phyloP scores from a whole-genome alignment of 2,113 vertebrate species.

The Lasiurus cinereus region DNA sequence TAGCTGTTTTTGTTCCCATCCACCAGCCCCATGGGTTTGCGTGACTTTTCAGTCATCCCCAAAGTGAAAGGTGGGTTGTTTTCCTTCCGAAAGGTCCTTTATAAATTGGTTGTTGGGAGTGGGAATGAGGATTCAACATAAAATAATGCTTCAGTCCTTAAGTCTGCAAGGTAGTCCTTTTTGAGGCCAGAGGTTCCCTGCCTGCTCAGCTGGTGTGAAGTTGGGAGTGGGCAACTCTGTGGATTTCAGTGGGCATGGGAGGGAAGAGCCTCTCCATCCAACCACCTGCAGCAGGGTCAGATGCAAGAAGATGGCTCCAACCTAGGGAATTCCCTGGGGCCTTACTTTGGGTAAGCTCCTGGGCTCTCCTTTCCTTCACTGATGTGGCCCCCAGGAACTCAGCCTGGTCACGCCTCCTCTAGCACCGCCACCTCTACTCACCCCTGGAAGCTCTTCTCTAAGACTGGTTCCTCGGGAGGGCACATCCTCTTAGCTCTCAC shows the following conservation, averaged over 20 bases:
- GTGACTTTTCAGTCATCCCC: background rate
- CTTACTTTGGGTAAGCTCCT: background rate
- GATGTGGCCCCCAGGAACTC: background rate
- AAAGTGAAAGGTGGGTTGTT: background rate
- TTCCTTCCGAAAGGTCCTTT: background rate
- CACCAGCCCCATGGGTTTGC: rapidly evolving
- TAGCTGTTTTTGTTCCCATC: background rate
- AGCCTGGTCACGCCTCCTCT: too few relatives aligned
- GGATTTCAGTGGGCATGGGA: background rate
- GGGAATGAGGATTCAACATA: background rate
- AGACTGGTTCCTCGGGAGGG: background rate
- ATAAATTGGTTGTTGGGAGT: background rate
- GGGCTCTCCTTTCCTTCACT: background rate
- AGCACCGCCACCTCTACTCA: background rate
- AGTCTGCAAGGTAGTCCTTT: background rate
- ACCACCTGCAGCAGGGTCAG: background rate
- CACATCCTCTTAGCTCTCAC: rapidly evolving
- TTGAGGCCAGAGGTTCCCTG: background rate
- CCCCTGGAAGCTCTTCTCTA: background rate
- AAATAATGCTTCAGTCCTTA: background rate
- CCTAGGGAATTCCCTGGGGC: background rate
- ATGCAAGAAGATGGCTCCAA: background rate
- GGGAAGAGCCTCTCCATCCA: background rate
- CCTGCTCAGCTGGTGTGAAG: background rate
- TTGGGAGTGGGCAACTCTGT: background rate